phyloP scores from a whole-genome alignment of 2,113 vertebrate genomes.

The Agelaius tricolor region DNA sequence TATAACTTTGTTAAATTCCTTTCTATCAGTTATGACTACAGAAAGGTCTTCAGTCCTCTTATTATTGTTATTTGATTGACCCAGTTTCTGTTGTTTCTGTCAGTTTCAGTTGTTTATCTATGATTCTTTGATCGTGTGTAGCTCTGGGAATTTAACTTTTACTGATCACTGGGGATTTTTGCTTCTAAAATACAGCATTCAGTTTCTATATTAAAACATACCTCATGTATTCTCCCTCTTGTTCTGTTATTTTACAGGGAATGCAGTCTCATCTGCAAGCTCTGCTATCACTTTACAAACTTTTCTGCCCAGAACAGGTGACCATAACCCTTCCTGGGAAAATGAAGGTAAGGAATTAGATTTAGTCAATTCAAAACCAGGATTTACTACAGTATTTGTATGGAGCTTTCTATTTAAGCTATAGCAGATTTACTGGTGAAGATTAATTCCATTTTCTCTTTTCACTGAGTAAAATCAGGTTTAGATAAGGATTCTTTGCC shows the following conservation, averaged over 20 bases:
- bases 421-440: background rate
- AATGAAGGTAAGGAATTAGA: constrained; percentile 78
- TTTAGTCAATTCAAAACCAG: background rate
- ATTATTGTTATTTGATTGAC: background rate
- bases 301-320: constrained; percentile 86
- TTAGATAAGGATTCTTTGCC: background rate
- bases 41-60: background rate
- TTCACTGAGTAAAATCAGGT: background rate
- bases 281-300: constrained; percentile 88
- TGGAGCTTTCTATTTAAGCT: background rate
- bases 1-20: background rate
- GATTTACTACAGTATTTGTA: background rate
- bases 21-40: background rate
- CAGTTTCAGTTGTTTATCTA: background rate
- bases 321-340: constrained; percentile 79
- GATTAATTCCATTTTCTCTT: background rate
- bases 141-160: background rate
- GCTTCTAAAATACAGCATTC: background rate
- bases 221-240: background rate
- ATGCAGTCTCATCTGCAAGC: constrained; percentile 84
- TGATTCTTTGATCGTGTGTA: background rate
- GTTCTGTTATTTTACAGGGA: constrained; percentile 76
- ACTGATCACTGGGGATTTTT: background rate
- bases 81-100: background rate
- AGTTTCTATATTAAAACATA: background rate